phyloP scores from a whole-genome alignment of 2,888 invertebrate species.

The Elysia crispata region DNA sequence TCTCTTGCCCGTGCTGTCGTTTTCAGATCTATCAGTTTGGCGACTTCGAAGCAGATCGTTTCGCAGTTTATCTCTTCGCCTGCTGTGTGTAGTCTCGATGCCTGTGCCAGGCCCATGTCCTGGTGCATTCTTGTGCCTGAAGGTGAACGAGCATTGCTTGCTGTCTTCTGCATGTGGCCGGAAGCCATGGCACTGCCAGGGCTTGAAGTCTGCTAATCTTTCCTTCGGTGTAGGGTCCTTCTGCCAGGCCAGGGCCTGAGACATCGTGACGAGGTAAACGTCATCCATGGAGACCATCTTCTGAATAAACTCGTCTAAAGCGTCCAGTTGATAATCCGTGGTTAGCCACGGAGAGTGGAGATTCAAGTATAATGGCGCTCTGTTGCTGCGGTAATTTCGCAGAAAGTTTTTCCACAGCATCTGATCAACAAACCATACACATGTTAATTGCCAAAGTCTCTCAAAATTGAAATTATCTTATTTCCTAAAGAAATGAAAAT shows the following conservation, averaged over 20 bases:
- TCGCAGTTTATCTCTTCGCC: neutral
- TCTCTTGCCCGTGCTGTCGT: neutral
- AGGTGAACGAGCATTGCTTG: constrained; percentile 48
- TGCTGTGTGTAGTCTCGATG: neutral
- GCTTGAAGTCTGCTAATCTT: constrained; percentile 62
- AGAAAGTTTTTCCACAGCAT: constrained; percentile 88
- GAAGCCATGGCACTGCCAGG: constrained; percentile 64
- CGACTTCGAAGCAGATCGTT: neutral
- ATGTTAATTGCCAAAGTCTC: too few species aligned
- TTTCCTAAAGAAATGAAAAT: too few species aligned
- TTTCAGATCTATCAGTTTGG: neutral
- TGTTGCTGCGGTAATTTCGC: constrained; percentile 82
- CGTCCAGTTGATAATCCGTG: constrained; percentile 65
- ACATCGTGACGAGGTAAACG: constrained; percentile 68
- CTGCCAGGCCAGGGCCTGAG: constrained; percentile 69
- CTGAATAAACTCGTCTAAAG: constrained; percentile 70
- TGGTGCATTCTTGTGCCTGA: constrained; percentile 41
- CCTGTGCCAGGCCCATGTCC: neutral
- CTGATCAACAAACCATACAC: too few species aligned
- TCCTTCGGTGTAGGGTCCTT: constrained; percentile 63
- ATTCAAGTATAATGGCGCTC: constrained; percentile 89
- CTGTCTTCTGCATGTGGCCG: constrained; percentile 49
- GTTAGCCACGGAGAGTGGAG: constrained; percentile 85
- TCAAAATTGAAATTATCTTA: too few species aligned
- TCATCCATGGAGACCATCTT: constrained; percentile 67